Evolutionary conservation across 2,888 invertebrate species (phyloP), one percentile per base, ranked within the genome.

Genomic region (Mycogona germanica): DNA sequence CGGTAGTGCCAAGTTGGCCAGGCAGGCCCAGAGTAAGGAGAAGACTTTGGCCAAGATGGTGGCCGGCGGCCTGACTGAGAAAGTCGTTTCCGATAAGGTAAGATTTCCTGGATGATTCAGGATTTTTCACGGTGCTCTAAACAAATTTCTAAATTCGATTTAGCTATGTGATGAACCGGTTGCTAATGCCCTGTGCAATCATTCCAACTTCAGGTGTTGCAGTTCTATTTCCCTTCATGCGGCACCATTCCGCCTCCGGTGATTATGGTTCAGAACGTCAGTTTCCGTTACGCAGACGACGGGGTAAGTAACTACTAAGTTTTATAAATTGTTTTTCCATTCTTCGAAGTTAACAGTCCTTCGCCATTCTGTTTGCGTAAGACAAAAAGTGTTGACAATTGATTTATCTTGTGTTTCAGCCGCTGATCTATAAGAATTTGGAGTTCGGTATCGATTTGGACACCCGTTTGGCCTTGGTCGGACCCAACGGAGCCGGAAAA

Each of bases 21-120:
- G 98, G 56, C 98, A 99, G 70, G 98, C 98, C 7, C 98, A 99
- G 73, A 96, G 95, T 59, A 98, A 98, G 73, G 98, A 99, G 72
- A 99, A 99, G 72, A 97, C 97, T 0, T 73, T 99, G 56, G 95
- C 95, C 25, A 98, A 98, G 73, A 99, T 99, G 98, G 93, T 99
- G 14, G 93, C 96, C 30, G 87, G 87, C 65, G 97, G 97, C 1
- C 77, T 98, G 25, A 97, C 97, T 0, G 96, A 97, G 68, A 93
- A 88, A 73, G 96, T 97, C 0, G 75, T 78, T 4, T 80, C 78
- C 59, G 98, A 99, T 67, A 96, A 93, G 64, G 72, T 71, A 60
- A 53, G 53, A 32, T 21, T 28, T 49, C 19, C 47, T n/a, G 19
- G 41, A 7, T 30, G 41, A 17, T 37, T 35, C 26, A 30, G 25